A percentile compares a stretch with the other conserved stretches of the same genome.
phyloP scores from a whole-genome alignment of 2,797 vertebrate genomes.

The Dallia pectoralis region DNA sequence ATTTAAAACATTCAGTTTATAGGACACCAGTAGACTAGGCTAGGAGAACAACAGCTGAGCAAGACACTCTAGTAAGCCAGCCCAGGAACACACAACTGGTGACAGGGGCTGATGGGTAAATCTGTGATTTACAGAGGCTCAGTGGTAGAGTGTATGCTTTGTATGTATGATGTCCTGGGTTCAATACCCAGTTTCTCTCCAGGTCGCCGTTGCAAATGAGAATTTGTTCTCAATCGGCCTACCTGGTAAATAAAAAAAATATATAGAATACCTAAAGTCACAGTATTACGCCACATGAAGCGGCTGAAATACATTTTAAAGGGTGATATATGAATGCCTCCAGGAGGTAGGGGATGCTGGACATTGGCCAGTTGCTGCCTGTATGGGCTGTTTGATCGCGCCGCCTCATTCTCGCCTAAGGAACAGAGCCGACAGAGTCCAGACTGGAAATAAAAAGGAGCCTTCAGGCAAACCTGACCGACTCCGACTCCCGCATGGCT shows the following conservation, averaged over 20 bases:
- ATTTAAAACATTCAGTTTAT: neutral
- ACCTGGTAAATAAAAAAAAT: too few relatives aligned
- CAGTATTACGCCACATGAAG: neutral
- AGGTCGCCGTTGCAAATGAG: too few relatives aligned
- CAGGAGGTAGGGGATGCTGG: constrained; percentile 32
- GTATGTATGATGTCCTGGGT: too few relatives aligned
- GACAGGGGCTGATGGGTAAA: constrained; percentile 40
- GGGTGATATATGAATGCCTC: constrained; percentile 14
- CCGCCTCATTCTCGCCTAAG: constrained; percentile 14
- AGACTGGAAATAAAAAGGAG: constrained; percentile 45
- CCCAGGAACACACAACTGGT: neutral
- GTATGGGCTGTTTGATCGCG: neutral
- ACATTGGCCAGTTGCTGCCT: constrained; percentile 11
- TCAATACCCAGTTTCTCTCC: too few relatives aligned
- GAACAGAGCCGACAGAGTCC: constrained; percentile 31
- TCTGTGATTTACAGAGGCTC: constrained; percentile 44
- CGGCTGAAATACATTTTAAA: neutral
- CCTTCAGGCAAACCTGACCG: constrained; percentile 25
- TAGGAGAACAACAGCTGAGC: neutral
- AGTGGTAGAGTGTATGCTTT: too few relatives aligned
- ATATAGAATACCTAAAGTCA: too few relatives aligned
- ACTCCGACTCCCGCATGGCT: constrained; percentile 8
- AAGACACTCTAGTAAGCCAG: too few relatives aligned
- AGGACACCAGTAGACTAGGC: neutral
- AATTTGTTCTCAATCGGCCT: too few relatives aligned